Evolutionary conservation across 2,113 vertebrate species (phyloP), one percentile per base, ranked within the genome.

Genomic region (mouse (Mus musculus)): DNA sequence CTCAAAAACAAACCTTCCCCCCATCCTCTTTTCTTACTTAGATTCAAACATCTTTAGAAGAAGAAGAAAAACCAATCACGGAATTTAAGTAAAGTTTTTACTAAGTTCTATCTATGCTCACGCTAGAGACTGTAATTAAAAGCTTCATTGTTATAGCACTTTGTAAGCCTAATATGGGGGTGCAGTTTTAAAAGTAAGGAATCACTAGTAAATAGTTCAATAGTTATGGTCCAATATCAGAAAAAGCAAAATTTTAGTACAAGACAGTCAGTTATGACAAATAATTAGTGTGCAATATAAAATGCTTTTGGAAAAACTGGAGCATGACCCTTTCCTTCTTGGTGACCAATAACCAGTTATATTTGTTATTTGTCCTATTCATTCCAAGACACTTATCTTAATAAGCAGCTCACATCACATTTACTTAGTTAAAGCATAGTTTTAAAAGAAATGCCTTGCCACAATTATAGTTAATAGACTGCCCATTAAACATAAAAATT

Each of bases 171-270:
- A 98, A 98, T 98, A 98, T 96, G 98, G 93, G 88, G 87, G 95
- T 96, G 98, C 98, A 98, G 98, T 98, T 98, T 93, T 98, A 98
- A 98, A 99, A 98, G 96, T 98, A 98, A 98, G 96, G 98, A 98
- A 98, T 98, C 97, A 98, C 97, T 97, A 98, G 95, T 94, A 98
- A 98, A 95, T 97, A 98, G 98, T 98, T 98, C 96, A 98, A 96
- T 89, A 90, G 95, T 96, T 98, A 98, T 87, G 89, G 95, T 89
- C 61, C 91, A 98, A 97, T 82, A 98, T 97, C 89, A 98, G 97
- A 98, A 98, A 96, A 36, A 97, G 94, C 59, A 97, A 96, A 98
- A 97, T 96, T 98, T 98, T 81, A 96, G 97, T 98, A 96, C 11
- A 76, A 98, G 82, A 98, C 14, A 98, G 86, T 0, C 92, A 98